Evolutionary conservation across 2,113 vertebrate species (phyloP), one percentile per base, ranked within the genome.

Genomic region (Xerus inauris): DNA sequence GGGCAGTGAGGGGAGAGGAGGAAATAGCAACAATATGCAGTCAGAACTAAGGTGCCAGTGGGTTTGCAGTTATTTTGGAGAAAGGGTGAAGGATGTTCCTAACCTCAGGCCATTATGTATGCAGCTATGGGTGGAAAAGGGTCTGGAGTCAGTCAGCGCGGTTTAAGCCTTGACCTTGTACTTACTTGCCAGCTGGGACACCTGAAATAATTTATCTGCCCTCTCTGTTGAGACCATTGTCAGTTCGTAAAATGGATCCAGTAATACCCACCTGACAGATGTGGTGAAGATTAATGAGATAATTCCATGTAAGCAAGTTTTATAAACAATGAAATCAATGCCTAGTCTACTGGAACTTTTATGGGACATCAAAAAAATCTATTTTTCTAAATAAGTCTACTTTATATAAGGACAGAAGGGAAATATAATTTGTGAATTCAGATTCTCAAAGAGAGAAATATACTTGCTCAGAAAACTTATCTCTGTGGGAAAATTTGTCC

Each of bases 71-170:
- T 59, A 8, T 77, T 95, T 84, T 62, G 59, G 67, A 85, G 35
- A 11, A 2, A 40, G 45, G 20, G 22, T 65, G 71, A 69, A 79
- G 69, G 57, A 38, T 0, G 1, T 47, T 32, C 54, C 40, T 40
- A 51, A 20, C 11, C 14, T 0, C 1, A 28, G 62, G 10, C 30
- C n/a, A 24, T 72, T 8, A 8, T 0, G 0, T 3, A 4, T 2
- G 9, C 4, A 51, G 49, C 81, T 49, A 17, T 3, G 35, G 12
- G 26, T 28, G 26, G 80, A 16, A 45, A 40, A 57, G 51, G 87
- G 9, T 28, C 69, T 89, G 40, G 49, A 73, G 35, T 64, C 59
- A 30, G 40, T 42, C 19, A 51, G 47, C 40, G 1, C 0, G 12
- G 8, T 32, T 76, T 79, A 40, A 94, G 72, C 49, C 67, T 64